Evolutionary conservation across 2,888 invertebrate species (phyloP).

Genomic region (Syritta pipiens): DNA sequence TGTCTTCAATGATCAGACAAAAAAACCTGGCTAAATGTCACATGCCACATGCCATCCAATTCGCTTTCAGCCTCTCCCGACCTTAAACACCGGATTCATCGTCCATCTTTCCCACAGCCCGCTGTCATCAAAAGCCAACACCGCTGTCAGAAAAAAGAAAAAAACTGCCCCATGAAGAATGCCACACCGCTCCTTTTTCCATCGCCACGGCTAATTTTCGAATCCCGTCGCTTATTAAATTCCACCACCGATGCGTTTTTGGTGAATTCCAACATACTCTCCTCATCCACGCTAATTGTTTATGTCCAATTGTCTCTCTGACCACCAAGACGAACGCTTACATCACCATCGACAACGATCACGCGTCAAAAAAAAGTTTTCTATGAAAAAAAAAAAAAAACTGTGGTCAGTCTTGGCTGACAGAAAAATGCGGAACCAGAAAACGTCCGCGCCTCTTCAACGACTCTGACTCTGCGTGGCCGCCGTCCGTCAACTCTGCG

Average conservation of each 20-base stretch:
- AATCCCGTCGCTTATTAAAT: conserved; percentile 56
- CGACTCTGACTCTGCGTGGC: no score
- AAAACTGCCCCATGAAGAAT: no score
- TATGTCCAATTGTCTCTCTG: conserved; percentile 60
- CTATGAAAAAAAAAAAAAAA: conserved; percentile 13
- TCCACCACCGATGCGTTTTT: conserved; percentile 53
- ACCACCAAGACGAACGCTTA: conserved; percentile 31
- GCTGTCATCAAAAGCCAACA: no score
- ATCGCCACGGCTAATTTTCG: no score
- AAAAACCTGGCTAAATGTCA: no score
- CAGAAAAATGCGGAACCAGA: conserved; percentile 47
- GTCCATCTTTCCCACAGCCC: no score
- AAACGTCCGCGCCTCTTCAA: conserved; percentile 55
- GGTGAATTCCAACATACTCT: conserved; percentile 54
- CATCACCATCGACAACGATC: conserved; percentile 24
- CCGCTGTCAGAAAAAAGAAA: no score
- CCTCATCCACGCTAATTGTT: conserved; percentile 55
- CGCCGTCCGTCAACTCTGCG: conserved; percentile 23
- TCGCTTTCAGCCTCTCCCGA: no score
- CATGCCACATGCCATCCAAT: no score
- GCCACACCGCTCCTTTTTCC: no score
- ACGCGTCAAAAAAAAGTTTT: conserved; percentile 6
- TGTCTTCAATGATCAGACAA: no score
- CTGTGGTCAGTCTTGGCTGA: conserved; percentile 27
- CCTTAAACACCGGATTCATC: no score